Percentiles rank a stretch among this genome's conserved stretches.
These are phyloP conservation scores for Pachliopta kotzebuea DNA, from an alignment of 2,888 invertebrate genomes.

Conservation along the genomic window DNA sequence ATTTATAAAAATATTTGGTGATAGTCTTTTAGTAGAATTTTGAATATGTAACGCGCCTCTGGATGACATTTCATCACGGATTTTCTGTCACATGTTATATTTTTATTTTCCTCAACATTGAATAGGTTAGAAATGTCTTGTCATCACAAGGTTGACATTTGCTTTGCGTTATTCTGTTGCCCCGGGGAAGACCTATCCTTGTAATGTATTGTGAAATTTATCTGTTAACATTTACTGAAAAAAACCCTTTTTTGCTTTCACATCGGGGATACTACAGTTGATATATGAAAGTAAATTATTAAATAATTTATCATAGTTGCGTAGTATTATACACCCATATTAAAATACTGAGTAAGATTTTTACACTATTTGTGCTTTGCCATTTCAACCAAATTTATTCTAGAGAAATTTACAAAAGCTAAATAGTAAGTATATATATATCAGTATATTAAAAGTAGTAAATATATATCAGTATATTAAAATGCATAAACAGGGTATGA, in stretches of 20 bases:
- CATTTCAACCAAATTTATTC: too few relatives aligned
- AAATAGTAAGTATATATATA: too few relatives aligned
- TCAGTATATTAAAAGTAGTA: too few relatives aligned
- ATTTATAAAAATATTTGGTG: too few relatives aligned
- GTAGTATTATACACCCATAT: too few relatives aligned
- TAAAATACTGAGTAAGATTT: too few relatives aligned
- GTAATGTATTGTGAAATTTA: not conserved
- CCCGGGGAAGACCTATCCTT: not conserved
- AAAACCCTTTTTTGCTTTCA: not conserved
- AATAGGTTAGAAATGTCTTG: slow-evolving; percentile 1
- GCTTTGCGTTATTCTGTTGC: slow-evolving; percentile 2
- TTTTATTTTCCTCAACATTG: slow-evolving; percentile 6
- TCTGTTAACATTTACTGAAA: not conserved
- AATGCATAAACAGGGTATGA: too few relatives aligned
- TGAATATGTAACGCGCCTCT: not conserved
- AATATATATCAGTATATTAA: too few relatives aligned
- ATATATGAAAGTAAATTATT: not conserved
- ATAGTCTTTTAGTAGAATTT: not conserved
- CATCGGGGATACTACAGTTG: not conserved
- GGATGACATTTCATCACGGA: not conserved
- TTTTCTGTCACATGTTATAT: slow-evolving; percentile 7
- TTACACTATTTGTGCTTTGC: too few relatives aligned
- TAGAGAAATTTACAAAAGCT: too few relatives aligned
- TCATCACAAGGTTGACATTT: not conserved
- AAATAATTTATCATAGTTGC: too few relatives aligned